Evolutionary conservation across 2,113 vertebrate genomes (phyloP).

Genomic region (Pomatostomus ruficeps): DNA sequence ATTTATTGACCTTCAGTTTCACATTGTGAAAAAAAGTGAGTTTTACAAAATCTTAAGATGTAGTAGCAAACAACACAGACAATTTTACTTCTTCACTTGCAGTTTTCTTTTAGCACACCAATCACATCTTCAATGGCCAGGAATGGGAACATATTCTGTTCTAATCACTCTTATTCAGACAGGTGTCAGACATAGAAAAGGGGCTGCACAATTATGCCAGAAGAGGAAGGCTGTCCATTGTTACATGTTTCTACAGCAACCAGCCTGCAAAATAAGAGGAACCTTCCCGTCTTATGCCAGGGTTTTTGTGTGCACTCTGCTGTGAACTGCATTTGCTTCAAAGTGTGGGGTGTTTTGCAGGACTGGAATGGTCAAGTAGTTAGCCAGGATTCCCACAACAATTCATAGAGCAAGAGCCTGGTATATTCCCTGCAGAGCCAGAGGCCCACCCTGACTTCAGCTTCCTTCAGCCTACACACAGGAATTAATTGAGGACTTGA

Average conservation of each 20-base stretch:
- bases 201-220: constrained; percentile 80
- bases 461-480: constrained; percentile 63
- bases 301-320: constrained; percentile 75
- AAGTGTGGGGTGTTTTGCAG: constrained; percentile 65
- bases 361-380: constrained; percentile 67
- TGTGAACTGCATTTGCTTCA: constrained; percentile 77
- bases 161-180: constrained; percentile 77
- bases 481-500: constrained; percentile 68
- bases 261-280: constrained; percentile 75
- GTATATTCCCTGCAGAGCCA: constrained; percentile 55
- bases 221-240: constrained; percentile 84
- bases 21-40: constrained; percentile 88
- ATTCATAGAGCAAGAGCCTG: constrained; percentile 62
- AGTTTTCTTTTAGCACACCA: constrained; percentile 55
- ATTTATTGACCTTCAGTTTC: constrained; percentile 98
- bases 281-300: constrained; percentile 79
- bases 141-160: constrained; percentile 69
- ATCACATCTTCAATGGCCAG: constrained; percentile 60
- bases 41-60: constrained; percentile 89
- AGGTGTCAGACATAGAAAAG: constrained; percentile 79
- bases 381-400: constrained; percentile 67
- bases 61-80: constrained; percentile 73
- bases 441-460: constrained; percentile 65
- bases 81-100: constrained; percentile 72
- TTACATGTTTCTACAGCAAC: constrained; percentile 85